phyloP scores from a whole-genome alignment of 2,888 invertebrate genomes.

The Drosophila buzzatii region DNA sequence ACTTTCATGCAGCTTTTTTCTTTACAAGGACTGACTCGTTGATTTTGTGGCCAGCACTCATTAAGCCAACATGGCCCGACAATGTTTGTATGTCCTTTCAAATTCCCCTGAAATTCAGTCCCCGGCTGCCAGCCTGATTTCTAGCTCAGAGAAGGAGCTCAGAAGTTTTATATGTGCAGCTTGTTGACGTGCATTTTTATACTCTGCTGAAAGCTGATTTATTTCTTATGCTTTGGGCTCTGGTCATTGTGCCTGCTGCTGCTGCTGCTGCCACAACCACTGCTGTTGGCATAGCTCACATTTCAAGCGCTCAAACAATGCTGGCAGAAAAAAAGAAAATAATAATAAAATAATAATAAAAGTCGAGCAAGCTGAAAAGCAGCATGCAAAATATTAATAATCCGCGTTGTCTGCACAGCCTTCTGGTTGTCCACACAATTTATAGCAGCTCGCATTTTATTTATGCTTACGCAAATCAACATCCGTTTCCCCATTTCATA shows the following conservation, averaged over 20 bases:
- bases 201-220: conserved; percentile 64
- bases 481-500: conserved; percentile 28
- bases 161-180: conserved; percentile 25
- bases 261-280: background rate
- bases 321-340: conserved; percentile 4
- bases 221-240: conserved; percentile 39
- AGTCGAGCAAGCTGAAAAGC: conserved; percentile 42
- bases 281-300: conserved; percentile 44
- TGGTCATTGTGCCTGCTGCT: conserved; percentile 32
- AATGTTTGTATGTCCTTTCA: conserved; percentile 46
- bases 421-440: conserved; percentile 43
- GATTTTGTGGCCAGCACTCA: conserved; percentile 73
- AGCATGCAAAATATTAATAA: conserved; percentile 77
- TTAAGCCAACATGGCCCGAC: conserved; percentile 62
- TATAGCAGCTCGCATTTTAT: conserved; percentile 61
- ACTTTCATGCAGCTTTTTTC: conserved; percentile 47
- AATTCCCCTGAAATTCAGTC: conserved; percentile 5
- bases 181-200: conserved; percentile 65
- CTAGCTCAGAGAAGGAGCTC: background rate
- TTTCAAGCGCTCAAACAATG: conserved; percentile 73
- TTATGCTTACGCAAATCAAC: conserved; percentile 53
- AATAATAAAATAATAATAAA: background rate
- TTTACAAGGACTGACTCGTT: conserved; percentile 66
- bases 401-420: conserved; percentile 30
- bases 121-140: conserved; percentile 18